A percentile compares a stretch with the other conserved stretches of the same genome.
These are phyloP conservation scores for Upupa epops DNA, from an alignment of 2,113 vertebrate genomes.

Conservation along the genomic window DNA sequence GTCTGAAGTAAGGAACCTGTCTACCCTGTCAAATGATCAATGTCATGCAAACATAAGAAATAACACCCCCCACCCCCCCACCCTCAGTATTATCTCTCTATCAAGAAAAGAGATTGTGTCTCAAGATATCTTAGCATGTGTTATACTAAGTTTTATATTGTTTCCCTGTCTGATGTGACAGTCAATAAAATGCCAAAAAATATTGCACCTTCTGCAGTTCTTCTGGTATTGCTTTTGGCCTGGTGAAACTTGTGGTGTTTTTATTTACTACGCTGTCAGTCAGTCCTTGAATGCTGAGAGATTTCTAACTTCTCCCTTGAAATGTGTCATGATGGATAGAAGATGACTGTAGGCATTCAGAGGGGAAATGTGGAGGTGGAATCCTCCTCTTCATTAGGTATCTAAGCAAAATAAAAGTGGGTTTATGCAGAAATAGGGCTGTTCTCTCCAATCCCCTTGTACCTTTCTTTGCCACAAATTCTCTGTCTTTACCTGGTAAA, in stretches of 20 bases:
- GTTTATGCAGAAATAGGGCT: not conserved
- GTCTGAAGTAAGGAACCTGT: not conserved
- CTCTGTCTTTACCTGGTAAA: not conserved
- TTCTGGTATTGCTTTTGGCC: not conserved
- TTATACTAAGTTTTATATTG: not conserved
- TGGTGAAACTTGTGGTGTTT: not conserved
- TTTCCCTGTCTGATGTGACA: slow-evolving; percentile 3
- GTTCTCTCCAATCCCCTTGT: accelerated
- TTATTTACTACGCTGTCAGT: slow-evolving; percentile 33
- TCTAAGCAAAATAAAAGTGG: not conserved
- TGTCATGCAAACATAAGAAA: not conserved
- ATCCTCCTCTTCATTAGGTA: not conserved
- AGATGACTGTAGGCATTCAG: not conserved
- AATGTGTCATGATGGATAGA: slow-evolving; percentile 23
- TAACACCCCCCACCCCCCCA: not conserved
- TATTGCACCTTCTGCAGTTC: not conserved
- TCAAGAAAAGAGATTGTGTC: not conserved
- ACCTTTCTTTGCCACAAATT: not conserved
- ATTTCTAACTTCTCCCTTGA: slow-evolving; percentile 53
- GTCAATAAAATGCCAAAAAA: slow-evolving; percentile 34
- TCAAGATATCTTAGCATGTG: not conserved
- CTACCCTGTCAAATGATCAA: not conserved
- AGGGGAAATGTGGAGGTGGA: not conserved
- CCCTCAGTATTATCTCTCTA: not conserved
- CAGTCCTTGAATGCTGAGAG: slow-evolving; percentile 38